Evolutionary conservation across 2,888 invertebrate species (phyloP), one percentile per base, ranked within the genome.

Genomic region (Suillia variegata): DNA sequence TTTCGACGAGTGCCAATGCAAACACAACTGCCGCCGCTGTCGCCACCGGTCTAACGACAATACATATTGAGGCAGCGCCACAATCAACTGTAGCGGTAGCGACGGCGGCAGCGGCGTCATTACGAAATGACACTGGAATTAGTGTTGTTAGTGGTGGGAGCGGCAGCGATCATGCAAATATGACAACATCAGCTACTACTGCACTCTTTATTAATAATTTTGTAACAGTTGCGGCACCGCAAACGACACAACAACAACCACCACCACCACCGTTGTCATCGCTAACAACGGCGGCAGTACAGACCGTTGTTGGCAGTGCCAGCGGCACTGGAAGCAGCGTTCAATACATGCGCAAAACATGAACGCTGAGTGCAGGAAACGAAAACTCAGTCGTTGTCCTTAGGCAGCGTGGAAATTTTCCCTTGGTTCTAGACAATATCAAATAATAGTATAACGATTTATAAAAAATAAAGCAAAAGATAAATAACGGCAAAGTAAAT

Each of bases 181-280:
- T n/a, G n/a, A n/a, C n/a, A n/a, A n/a, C n/a, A n/a, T n/a, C n/a
- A n/a, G n/a, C n/a, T 56, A 66, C 70, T 48, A 63, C 70, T 26
- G 70, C 70, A 52, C 70, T 76, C 63, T 70, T 76, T 50, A 74
- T 76, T 58, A 75, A 75, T 62, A 75, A 75, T 64, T 75, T 75
- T 59, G 75, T 75, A 56, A 72, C 74, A 54, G 71, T 74, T 59
- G 45, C 6, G 18, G 13, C 75, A 15, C 64, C 68, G 24, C 63
- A 61, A n/a, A 63, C 62, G 49, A 38, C 17, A 45, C 45, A 18
- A 45, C 45, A 3, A 20, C 45, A 45, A 18, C 45, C 4, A 4
- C 38, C 13, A n/a, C 38, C 38, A 20, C 17, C 5, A 13, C 20
- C 5, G 20, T 20, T 5, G 18, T 20, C 5, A 45, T 45, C 18